Conservation (phyloP, 2,888 invertebrate species). For the Stenodema calcarata region DNA sequence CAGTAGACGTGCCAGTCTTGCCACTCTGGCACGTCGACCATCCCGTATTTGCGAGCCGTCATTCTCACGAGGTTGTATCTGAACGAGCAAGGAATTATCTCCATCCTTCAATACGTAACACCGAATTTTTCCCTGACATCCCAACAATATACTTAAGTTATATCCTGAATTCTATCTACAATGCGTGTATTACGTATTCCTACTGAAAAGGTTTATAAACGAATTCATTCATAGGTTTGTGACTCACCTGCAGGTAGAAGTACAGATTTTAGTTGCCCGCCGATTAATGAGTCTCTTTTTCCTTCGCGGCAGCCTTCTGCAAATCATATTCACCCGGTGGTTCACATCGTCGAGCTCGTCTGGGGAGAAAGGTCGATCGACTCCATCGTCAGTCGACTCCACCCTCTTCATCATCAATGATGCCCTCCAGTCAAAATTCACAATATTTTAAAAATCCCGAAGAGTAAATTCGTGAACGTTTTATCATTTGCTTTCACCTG, state of each 20-base stretch:
- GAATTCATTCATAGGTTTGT: neutral
- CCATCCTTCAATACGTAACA: too few relatives aligned
- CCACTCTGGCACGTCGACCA: conserved; percentile 76
- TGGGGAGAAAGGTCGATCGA: conserved; percentile 22
- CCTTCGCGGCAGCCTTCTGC: neutral
- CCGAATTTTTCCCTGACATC: too few relatives aligned
- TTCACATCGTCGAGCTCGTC: conserved; percentile 36
- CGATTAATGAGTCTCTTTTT: neutral
- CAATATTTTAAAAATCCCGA: too few relatives aligned
- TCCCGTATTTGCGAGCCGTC: conserved; percentile 73
- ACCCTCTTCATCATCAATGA: neutral
- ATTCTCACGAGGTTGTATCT: conserved; percentile 65
- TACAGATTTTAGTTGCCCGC: conserved; percentile 23
- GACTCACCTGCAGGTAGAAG: conserved; percentile 8
- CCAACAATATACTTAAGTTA: too few relatives aligned
- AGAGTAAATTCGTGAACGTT: too few relatives aligned
- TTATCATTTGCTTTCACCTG: too few relatives aligned
- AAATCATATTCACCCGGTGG: conserved; percentile 23
- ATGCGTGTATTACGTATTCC: too few relatives aligned
- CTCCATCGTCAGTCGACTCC: neutral
- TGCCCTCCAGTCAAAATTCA: neutral
- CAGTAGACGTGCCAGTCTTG: conserved; percentile 86
- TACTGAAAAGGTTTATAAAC: too few relatives aligned
- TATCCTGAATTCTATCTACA: too few relatives aligned
- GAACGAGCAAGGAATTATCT: neutral